A percentile compares a stretch with the other conserved stretches of the same genome.
Evolutionary conservation across 2,113 vertebrate genomes (phyloP).

Genomic region (Circaetus cinerascens): DNA sequence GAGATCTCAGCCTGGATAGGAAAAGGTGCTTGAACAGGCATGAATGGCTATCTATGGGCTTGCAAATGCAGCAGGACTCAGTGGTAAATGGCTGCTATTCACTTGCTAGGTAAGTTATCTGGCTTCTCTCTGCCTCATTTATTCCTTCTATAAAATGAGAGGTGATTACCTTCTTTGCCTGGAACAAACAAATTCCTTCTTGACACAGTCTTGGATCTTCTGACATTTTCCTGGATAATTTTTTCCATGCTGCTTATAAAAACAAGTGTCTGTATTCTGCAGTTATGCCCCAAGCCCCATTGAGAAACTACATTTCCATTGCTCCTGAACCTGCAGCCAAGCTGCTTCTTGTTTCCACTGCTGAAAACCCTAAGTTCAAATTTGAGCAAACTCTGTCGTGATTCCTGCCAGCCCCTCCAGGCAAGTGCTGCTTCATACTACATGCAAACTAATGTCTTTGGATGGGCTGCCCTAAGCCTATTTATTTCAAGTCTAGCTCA

Average conservation of each 20-base stretch:
- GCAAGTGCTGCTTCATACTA: not conserved
- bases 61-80: rapidly evolving
- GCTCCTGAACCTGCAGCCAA: not conserved
- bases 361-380: not conserved
- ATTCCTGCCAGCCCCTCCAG: not conserved
- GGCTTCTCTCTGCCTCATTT: not conserved
- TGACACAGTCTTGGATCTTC: not conserved
- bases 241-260: not conserved
- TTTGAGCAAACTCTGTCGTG: not conserved
- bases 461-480: not conserved
- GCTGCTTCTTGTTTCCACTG: not conserved
- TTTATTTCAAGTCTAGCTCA: not conserved
- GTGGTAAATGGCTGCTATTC: not conserved
- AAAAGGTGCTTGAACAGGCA: not conserved
- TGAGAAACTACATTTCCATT: not conserved
- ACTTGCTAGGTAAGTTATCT: not conserved
- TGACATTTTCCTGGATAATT: not conserved
- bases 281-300: not conserved
- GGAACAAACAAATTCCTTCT: not conserved
- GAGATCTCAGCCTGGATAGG: not conserved
- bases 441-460: not conserved
- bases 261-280: not conserved
- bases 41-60: not conserved
- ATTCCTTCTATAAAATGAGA: not conserved
- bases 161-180: not conserved